These are phyloP conservation scores for Camelus bactrianus DNA, from an alignment of 2,113 vertebrate species.

Conservation along the genomic window DNA sequence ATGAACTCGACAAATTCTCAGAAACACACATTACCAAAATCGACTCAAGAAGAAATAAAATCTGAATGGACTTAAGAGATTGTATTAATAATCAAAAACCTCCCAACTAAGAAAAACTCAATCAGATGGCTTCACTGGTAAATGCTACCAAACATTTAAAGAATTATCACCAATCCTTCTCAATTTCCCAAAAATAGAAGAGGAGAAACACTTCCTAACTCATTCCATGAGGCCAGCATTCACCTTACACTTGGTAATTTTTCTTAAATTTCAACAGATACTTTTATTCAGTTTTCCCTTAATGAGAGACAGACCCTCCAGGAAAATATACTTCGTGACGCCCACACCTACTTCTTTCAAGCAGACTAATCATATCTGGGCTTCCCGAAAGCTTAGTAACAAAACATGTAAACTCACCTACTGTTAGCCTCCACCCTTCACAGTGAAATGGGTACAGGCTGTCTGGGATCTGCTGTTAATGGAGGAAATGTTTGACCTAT, in stretches of 20 bases:
- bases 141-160: neutral
- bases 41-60: neutral
- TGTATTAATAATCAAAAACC: neutral
- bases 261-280: conserved; percentile 1
- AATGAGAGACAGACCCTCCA: conserved; percentile 23
- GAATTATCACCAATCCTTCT: neutral
- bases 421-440: neutral
- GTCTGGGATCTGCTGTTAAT: neutral
- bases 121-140: neutral
- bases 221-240: neutral
- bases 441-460: neutral
- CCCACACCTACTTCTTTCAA: neutral
- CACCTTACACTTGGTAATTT: neutral
- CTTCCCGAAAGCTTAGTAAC: neutral
- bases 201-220: neutral
- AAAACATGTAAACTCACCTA: neutral
- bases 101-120: neutral
- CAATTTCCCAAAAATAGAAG: neutral
- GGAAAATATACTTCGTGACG: neutral
- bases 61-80: neutral
- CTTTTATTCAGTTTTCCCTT: neutral
- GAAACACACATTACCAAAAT: neutral
- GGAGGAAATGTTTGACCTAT: neutral
- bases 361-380: neutral
- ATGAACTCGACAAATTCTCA: neutral